Evolutionary conservation across 2,113 vertebrate species (phyloP).

Genomic region (Anseranas semipalmata): DNA sequence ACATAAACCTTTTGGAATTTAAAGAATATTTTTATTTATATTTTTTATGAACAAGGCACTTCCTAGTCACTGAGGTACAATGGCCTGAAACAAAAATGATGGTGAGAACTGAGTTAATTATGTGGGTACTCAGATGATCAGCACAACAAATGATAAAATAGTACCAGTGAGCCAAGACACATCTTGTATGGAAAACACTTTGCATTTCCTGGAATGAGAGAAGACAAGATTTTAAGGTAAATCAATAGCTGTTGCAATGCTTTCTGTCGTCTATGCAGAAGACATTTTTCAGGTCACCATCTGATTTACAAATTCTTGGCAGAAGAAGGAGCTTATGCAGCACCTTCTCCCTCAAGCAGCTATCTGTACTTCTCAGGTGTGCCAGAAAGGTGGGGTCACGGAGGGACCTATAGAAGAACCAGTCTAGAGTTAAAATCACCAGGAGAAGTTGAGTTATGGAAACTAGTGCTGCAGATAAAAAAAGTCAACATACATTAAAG

Average conservation of each 20-base stretch:
- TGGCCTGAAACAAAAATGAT: not conserved
- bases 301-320: not conserved
- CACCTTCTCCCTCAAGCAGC: fast-evolving
- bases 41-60: no score
- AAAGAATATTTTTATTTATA: not conserved
- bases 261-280: not conserved
- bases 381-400: not conserved
- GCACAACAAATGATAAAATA: not conserved
- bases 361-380: not conserved
- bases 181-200: not conserved
- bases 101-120: not conserved
- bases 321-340: not conserved
- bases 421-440: not conserved
- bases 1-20: not conserved
- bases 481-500: not conserved
- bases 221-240: not conserved
- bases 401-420: not conserved
- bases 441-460: not conserved
- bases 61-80: not conserved
- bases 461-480: not conserved
- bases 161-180: not conserved
- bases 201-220: not conserved
- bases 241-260: not conserved
- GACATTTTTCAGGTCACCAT: not conserved
- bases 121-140: not conserved